Conservation (phyloP, 2,888 invertebrate species). For the Pediacus dermestoides region DNA sequence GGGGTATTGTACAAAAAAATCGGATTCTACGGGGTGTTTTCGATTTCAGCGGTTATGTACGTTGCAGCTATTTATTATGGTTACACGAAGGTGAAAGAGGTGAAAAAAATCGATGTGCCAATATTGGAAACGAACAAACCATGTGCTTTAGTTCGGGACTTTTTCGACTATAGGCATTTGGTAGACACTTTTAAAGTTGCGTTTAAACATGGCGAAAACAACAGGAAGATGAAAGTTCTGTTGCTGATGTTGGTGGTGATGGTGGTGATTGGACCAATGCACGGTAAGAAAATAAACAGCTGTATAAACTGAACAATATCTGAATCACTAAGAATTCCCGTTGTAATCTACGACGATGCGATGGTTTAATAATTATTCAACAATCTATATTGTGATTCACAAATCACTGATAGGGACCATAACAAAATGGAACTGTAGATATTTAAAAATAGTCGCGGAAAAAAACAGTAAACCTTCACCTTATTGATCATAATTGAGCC, state of each 20-base stretch:
- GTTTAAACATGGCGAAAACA: slow-evolving; percentile 73
- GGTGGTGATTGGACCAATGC: slow-evolving; percentile 81
- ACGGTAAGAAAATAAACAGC: slow-evolving; percentile 72
- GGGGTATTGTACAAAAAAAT: slow-evolving; percentile 75
- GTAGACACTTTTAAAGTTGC: slow-evolving; percentile 75
- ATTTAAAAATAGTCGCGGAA: no score
- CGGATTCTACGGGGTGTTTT: slow-evolving; percentile 79
- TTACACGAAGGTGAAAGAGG: slow-evolving; percentile 67
- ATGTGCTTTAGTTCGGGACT: slow-evolving; percentile 60
- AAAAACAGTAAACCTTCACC: no score
- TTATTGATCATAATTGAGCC: no score
- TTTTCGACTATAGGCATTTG: slow-evolving; percentile 75
- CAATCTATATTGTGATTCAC: no score
- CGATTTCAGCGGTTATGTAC: slow-evolving; percentile 71
- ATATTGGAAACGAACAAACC: slow-evolving; percentile 50
- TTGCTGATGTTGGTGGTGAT: slow-evolving; percentile 77
- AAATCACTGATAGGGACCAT: no score
- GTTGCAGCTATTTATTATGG: slow-evolving; percentile 73
- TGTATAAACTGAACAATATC: no score
- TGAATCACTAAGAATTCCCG: no score
- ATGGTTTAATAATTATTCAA: no score
- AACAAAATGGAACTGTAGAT: no score
- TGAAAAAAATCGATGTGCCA: slow-evolving; percentile 54
- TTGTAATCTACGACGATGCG: no score
- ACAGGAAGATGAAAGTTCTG: slow-evolving; percentile 68